These are phyloP conservation scores for Tribolium madens DNA, from an alignment of 1,140 invertebrate genomes.

Conservation along the genomic window DNA sequence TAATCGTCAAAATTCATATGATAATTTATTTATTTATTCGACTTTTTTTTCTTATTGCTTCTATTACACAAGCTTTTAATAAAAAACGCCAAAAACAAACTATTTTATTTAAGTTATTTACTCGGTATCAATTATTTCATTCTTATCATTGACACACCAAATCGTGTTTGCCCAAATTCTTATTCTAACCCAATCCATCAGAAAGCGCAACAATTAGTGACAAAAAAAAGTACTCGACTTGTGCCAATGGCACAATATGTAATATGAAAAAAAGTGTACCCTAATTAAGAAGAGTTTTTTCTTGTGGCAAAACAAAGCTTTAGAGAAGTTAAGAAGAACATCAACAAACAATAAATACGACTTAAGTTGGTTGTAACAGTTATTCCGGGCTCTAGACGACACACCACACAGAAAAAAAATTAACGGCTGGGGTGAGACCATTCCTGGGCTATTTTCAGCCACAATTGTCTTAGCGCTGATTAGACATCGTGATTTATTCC, in stretches of 20 bases:
- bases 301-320: constrained; percentile 33
- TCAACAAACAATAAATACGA: constrained; percentile 39
- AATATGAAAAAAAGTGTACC: no score
- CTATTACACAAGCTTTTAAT: neutral
- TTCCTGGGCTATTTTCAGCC: constrained; percentile 48
- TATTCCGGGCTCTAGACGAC: constrained; percentile 30
- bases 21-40: constrained; percentile 24
- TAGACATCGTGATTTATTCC: constrained; percentile 53
- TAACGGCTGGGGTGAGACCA: constrained; percentile 38
- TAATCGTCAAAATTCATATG: constrained; percentile 10
- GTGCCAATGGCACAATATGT: no score
- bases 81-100: neutral
- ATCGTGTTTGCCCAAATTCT: neutral
- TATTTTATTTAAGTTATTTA: no score
- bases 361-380: constrained; percentile 33
- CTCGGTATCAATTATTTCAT: neutral
- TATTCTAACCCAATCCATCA: neutral
- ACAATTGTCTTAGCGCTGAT: constrained; percentile 52
- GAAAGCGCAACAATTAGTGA: neutral
- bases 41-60: neutral
- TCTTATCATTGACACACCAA: no score
- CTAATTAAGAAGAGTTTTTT: neutral
- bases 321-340: constrained; percentile 32
- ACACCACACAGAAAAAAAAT: constrained; percentile 28
- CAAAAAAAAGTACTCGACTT: neutral